A percentile compares a stretch with the other conserved stretches of the same genome.
phyloP scores from a whole-genome alignment of 2,113 vertebrate genomes.

The Gallinago undulata region DNA sequence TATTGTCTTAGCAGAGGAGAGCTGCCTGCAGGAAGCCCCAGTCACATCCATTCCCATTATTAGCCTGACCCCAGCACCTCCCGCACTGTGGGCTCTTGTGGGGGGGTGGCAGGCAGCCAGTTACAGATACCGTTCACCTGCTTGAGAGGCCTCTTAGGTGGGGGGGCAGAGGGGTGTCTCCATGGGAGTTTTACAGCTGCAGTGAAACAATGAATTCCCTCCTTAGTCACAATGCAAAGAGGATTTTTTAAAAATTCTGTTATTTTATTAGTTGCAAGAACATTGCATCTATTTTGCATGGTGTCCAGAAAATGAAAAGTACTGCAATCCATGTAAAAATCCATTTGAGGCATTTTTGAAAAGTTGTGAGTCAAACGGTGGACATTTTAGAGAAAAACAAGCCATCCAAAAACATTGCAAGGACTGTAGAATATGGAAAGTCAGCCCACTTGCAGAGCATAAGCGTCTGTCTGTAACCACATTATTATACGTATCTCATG shows the following conservation, averaged over 20 bases:
- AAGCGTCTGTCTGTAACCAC: neutral
- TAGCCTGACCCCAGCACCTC: neutral
- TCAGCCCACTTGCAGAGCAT: neutral
- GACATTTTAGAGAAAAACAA: neutral
- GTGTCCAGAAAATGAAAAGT: neutral
- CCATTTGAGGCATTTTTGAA: neutral
- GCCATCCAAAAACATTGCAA: neutral
- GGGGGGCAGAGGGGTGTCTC: neutral
- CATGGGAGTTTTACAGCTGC: neutral
- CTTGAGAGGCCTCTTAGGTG: neutral
- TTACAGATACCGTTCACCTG: neutral
- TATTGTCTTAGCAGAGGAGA: neutral
- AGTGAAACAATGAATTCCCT: neutral
- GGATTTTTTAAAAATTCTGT: neutral
- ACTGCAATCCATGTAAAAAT: neutral
- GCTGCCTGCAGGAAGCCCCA: neutral
- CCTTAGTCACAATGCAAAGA: neutral
- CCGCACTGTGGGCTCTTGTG: neutral
- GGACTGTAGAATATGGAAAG: neutral
- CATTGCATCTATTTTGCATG: neutral
- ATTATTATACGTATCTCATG: neutral
- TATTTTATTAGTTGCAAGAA: neutral
- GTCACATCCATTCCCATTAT: neutral
- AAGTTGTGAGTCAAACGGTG: neutral
- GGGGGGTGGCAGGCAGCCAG: conserved; percentile 19